Evolutionary conservation across 2,113 vertebrate genomes (phyloP).

Genomic region (Antennarius striatus): DNA sequence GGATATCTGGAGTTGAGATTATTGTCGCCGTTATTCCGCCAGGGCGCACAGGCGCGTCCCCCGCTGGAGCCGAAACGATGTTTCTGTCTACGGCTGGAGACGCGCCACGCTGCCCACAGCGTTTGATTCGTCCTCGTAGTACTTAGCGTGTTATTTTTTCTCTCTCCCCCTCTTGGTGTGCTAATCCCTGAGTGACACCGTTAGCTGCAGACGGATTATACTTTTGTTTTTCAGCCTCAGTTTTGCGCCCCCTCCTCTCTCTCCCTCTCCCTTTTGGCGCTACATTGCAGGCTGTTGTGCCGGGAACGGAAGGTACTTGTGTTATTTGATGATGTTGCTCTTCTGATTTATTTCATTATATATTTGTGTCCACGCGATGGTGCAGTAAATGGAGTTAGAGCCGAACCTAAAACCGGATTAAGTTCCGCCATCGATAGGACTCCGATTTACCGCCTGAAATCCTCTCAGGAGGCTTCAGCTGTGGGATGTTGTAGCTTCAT

Average conservation of each 20-base stretch:
- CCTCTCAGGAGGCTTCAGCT: conserved; percentile 15
- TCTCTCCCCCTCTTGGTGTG: conserved; percentile 28
- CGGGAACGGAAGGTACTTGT: conserved; percentile 39
- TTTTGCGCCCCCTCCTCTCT: conserved; percentile 49
- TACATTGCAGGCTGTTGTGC: conserved; percentile 15
- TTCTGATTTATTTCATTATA: conserved; percentile 11
- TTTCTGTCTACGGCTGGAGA: conserved; percentile 12
- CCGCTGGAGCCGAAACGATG: conserved; percentile 19
- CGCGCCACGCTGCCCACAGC: conserved; percentile 31
- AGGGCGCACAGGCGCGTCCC: conserved; percentile 15
- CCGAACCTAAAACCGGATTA: conserved; percentile 56
- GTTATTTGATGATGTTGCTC: conserved; percentile 29
- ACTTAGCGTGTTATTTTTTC: conserved; percentile 66
- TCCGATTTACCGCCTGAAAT: conserved; percentile 23
- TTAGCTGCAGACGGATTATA: conserved; percentile 74
- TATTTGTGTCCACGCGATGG: not conserved
- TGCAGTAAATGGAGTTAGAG: conserved; percentile 58
- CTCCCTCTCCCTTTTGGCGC: conserved; percentile 24
- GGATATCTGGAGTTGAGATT: conserved; percentile 52
- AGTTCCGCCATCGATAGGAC: conserved; percentile 46
- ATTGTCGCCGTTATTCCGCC: conserved; percentile 25
- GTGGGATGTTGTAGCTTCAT: not conserved
- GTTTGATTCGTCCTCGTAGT: conserved; percentile 63
- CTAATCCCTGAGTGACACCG: conserved; percentile 80
- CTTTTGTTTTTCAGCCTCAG: conserved; percentile 66